Evolutionary conservation across 2,113 vertebrate species (phyloP).

Genomic region (Dendropsophus ebraccatus): DNA sequence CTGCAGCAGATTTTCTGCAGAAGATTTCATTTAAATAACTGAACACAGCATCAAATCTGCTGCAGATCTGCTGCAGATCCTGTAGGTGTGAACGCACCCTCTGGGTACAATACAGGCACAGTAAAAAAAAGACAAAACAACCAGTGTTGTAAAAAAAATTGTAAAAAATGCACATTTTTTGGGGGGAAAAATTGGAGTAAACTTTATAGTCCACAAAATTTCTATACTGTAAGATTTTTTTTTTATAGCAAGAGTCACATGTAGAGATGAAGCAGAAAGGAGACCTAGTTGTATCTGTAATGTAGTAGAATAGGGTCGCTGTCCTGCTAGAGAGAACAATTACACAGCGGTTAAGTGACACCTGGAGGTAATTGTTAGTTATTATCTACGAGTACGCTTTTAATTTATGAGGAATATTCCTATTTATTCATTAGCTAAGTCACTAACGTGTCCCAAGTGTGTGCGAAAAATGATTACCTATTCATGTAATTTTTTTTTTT

Average conservation of each 20-base stretch:
- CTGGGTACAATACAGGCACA: too few species aligned
- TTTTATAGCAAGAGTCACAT: background rate
- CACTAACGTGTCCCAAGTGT: background rate
- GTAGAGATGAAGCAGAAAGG: background rate
- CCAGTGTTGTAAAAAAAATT: too few species aligned
- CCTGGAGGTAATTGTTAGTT: slow-evolving; percentile 45
- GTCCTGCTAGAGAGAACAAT: slow-evolving; percentile 53
- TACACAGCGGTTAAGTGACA: slow-evolving; percentile 59
- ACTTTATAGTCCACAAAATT: too few species aligned
- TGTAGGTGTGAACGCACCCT: too few species aligned
- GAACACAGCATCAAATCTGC: too few species aligned
- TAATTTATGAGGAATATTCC: slow-evolving; percentile 68
- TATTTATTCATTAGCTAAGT: slow-evolving; percentile 68
- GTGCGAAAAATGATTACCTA: background rate
- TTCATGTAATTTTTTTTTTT: slow-evolving; percentile 1
- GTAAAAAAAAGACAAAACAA: too few species aligned
- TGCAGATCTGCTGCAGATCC: too few species aligned
- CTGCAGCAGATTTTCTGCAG: too few species aligned
- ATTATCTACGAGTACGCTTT: slow-evolving; percentile 58
- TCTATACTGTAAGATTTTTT: too few species aligned
- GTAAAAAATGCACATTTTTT: too few species aligned
- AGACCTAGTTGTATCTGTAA: background rate
- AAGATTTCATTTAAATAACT: too few species aligned
- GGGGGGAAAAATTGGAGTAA: too few species aligned
- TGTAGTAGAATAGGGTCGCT: background rate